Base-by-base conservation (phyloP, 2,113 vertebrate species). In the Cyanoramphus novaezelandiae region DNA sequence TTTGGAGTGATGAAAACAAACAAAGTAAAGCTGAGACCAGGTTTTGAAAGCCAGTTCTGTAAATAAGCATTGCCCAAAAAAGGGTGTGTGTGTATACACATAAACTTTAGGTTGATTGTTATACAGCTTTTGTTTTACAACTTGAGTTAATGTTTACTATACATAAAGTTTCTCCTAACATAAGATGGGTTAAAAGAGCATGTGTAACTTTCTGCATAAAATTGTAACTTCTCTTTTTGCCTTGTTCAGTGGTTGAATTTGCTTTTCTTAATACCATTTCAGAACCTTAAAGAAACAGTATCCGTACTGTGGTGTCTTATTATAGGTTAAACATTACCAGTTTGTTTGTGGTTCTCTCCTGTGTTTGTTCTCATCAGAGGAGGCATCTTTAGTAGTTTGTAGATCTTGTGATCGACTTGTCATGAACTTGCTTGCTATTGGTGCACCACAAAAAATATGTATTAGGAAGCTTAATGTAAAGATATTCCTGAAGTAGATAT, bases 1-100 rank as follows among this genome's bases (percentile, higher is more conserved):
- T 93, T 81, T 83, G 64, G 86, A 77, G 43, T 92, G 60, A 46
- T 92, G 85, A 90, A 96, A 93, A 76, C 49, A 83, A 92, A 86
- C 43, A 71, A 70, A 92, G 37, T 52, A 80, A 88, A 86, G 39
- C 77, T 84, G 60, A 86, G 46, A 81, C 20, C 18, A 47, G 33
- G 27, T 93, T 89, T 94, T 78, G 70, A 86, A 86, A 90, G 55
- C 85, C 78, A 83, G 50, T 80, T 86, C 76, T 90, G 12, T 74
- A 83, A 82, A 69, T 88, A 95, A 95, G 43, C 62, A 70, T 46
- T 94, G 33, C 72, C 76, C 53, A 13, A 46, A 90, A 77, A 57
- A 13, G 46, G 17, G 27, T 14, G 23, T 35, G 13, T 79, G 18
- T 64, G 13, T 80, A 29, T 65, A 31, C 28, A 72, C 37, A 53